Conservation (phyloP, 2,888 invertebrate genomes). For the Agriopis marginaria region DNA sequence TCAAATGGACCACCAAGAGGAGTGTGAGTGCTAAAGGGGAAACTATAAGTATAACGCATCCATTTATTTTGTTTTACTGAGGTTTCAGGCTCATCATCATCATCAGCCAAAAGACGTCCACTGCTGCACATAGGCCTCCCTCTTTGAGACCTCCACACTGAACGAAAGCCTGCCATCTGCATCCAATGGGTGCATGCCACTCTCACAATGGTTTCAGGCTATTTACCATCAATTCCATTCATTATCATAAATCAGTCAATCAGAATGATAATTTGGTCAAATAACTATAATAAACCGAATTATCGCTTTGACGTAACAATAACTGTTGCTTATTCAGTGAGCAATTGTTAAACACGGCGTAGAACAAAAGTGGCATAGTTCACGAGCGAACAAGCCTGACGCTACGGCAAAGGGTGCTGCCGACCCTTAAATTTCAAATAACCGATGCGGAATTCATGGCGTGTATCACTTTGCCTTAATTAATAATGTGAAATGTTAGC, state of each 20-base stretch:
- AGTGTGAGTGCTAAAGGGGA: too few relatives aligned
- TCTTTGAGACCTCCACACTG: too few relatives aligned
- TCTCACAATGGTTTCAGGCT: too few relatives aligned
- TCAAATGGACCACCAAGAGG: too few relatives aligned
- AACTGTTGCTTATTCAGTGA: slow-evolving; percentile 18
- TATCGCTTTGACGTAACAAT: neutral
- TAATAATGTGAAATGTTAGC: slow-evolving; percentile 11
- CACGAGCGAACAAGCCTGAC: slow-evolving; percentile 48
- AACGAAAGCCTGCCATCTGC: too few relatives aligned
- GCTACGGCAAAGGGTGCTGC: slow-evolving; percentile 52
- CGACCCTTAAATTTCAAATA: slow-evolving; percentile 50
- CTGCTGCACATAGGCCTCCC: too few relatives aligned
- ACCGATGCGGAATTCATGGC: slow-evolving; percentile 47
- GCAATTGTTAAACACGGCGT: slow-evolving; percentile 46
- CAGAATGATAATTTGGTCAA: neutral
- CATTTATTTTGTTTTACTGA: too few relatives aligned
- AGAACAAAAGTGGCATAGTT: slow-evolving; percentile 46
- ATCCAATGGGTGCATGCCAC: too few relatives aligned
- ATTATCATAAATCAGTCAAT: neutral
- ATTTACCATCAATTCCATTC: neutral
- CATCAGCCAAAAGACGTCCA: too few relatives aligned
- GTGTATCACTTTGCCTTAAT: slow-evolving; percentile 22
- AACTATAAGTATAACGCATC: too few relatives aligned
- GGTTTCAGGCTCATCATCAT: too few relatives aligned
- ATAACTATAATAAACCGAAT: neutral